Base-by-base conservation (phyloP, 92 coral and sea anemone species). In the Palythoa heliodiscus region DNA sequence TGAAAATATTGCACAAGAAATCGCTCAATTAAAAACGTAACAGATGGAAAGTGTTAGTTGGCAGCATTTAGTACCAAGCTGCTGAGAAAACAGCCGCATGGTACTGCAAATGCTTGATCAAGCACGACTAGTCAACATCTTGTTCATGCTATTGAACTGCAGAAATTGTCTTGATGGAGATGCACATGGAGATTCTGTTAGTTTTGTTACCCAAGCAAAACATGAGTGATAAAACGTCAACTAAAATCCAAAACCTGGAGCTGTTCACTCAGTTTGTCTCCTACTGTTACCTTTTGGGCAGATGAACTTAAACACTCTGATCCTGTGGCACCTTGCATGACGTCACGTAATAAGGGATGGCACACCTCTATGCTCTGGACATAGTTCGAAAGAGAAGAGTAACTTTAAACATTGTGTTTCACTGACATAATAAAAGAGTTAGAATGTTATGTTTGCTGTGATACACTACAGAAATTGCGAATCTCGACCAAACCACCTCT, bases 1-100 rank as follows among this genome's bases (percentile, higher is more conserved):
- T 3, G 86, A 91, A 47, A 82, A 67, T 14, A 83, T 77, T 70
- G n/a, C 58, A 5, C 92, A 90, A 24, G 68, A 80, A 54, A 88
- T 93, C 52, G 75, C 87, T 11, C 76, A 60, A 19, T 39, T 91
- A 8, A 93, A 90, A 77, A 81, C 87, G 60, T 92, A 71, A 78
- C 7, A 52, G 37, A 35, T 35, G 14, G 24, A 63, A 63, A 23
- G 7, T 63, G 19, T 58, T 58, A 19, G 13, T 63, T n/a, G 10
- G 10, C 23, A 17, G 11, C 19, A 6, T 63, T 63, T 10, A 63
- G 35, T 23, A 2, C 20, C 25, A 19, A 19, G 24, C 29, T n/a
- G 24, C 24, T 5, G 25, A 4, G 69, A 63, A 63, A 58, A 16
- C 17, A 58, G 64, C 64, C 64, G 16, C 64, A 13, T 43, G 50